Percentiles rank a stretch among this genome's conserved stretches.
phyloP scores from a whole-genome alignment of 2,888 invertebrate genomes.

The Ellobium chinense region DNA sequence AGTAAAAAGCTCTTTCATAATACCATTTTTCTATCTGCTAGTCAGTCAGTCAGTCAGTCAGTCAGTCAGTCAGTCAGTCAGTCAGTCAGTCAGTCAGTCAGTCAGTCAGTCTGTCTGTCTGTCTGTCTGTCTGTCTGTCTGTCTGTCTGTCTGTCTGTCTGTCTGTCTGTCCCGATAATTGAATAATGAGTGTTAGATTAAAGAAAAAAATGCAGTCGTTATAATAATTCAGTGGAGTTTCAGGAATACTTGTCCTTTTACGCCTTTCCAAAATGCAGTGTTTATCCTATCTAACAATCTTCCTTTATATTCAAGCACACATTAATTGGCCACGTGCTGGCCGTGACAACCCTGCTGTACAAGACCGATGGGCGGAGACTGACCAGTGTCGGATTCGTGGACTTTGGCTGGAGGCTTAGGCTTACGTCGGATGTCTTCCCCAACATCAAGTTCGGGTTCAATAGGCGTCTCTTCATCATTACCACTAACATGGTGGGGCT shows the following conservation, averaged over 20 bases:
- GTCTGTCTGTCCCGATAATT: background rate
- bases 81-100: too few species aligned
- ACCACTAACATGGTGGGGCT: background rate
- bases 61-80: too few species aligned
- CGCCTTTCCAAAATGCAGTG: too few species aligned
- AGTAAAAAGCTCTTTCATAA: too few species aligned
- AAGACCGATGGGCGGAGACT: background rate
- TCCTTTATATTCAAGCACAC: background rate
- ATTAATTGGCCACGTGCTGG: background rate
- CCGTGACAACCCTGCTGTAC: constrained; percentile 10
- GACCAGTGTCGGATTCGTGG: background rate
- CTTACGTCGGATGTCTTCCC: background rate
- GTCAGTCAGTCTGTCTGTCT: too few species aligned
- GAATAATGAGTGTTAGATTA: too few species aligned
- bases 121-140: too few species aligned
- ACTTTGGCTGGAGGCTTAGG: background rate
- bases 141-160: background rate
- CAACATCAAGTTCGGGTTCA: constrained; percentile 20
- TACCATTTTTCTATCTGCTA: too few species aligned
- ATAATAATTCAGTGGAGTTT: too few species aligned
- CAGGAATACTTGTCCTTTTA: too few species aligned
- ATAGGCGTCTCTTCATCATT: constrained; percentile 7
- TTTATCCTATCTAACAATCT: background rate
- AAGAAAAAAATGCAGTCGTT: too few species aligned
- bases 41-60: too few species aligned